Evolutionary conservation across 2,797 vertebrate genomes (phyloP), one percentile per base, ranked within the genome.

Genomic region (Microhierax caerulescens): DNA sequence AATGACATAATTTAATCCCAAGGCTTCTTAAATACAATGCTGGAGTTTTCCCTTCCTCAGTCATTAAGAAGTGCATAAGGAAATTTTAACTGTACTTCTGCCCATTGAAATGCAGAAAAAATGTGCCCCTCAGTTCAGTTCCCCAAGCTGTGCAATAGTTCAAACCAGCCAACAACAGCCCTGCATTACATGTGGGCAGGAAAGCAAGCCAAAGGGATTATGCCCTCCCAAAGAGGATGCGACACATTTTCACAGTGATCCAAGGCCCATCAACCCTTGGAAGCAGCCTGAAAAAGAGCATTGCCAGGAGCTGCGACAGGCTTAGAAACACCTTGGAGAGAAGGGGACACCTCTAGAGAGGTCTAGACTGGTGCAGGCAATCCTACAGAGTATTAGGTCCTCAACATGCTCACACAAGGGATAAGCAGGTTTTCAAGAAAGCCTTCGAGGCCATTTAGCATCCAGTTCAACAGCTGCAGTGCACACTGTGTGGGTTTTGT

Each of bases 1-100:
- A 97, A 97, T 51, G 56, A 92, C 75, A 95, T 68, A 90, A 85
- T 95, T 96, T 94, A 97, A 95, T 97, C 72, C 75, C 84, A 79
- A 56, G 89, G 79, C 84, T 96, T 96, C 54, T 94, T 85, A 92
- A 91, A 84, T 67, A 93, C 51, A 90, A 94, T 41, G 81, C 80
- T 92, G 72, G 37, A 96, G 51, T 89, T 84, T 67, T 85, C 63
- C 56, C 61, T 95, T 90, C 37, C 65, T 94, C 64, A 89, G 50
- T 53, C 79, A 65, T 74, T 53, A 91, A 19, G 60, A 11, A 90
- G 23, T 9, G 24, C 70, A 63, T 51, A 78, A 64, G 36, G 53
- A 87, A 87, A 85, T 93, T 91, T 94, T 94, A 93, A 89, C 75
- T 45, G 23, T 64, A 63, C 60, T 92, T 27, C 73, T 86, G 36